Evolutionary conservation across 2,888 invertebrate genomes (phyloP), one percentile per base, ranked within the genome.

Genomic region (Pyrrhosoma nymphula): DNA sequence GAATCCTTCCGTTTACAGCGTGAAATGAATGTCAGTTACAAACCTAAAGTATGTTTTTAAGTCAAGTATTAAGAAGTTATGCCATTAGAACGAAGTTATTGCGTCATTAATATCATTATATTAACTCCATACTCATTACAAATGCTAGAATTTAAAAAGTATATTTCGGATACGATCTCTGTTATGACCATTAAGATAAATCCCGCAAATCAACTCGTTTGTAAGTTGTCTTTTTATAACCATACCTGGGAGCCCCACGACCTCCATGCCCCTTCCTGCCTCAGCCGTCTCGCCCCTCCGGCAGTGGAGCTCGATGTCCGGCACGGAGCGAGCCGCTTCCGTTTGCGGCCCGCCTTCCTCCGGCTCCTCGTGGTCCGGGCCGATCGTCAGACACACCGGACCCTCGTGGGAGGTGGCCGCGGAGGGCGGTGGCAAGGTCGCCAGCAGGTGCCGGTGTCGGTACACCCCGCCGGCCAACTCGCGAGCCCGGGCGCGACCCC

Each of bases 231-330:
- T 47, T 47, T 8, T 47, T 8, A 47, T 8, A 4, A 47, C 8
- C 47, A 16, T 60, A 60, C 60, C 60, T 60, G 16, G 60, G 0
- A 60, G 60, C 60, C 60, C 95, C 95, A 95, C 60, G 93, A 47
- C 56, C 90, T 90, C 30, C 90, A 89, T 20, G 88, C 63, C 91
- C 88, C 95, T 91, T 35, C 69, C 95, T 39, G 89, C 90, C 55
- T 75, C 89, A 26, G 69, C 75, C 56, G 26, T 95, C 69, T 39
- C 89, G 56, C 56, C 95, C 90, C 69, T 97, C 95, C 98, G 97
- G 97, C 98, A 98, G 97, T 98, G 98, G 96, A 98, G 97, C 97
- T 98, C 98, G 97, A 98, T 98, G 97, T 98, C 98, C 91, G 98
- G 98, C 96, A 98, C 98, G 96, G 98, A 98, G 97, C 98, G 97